Percentiles rank a stretch among this genome's conserved stretches.
Evolutionary conservation across 2,113 vertebrate genomes (phyloP).

Genomic region (Chamaea fasciata): DNA sequence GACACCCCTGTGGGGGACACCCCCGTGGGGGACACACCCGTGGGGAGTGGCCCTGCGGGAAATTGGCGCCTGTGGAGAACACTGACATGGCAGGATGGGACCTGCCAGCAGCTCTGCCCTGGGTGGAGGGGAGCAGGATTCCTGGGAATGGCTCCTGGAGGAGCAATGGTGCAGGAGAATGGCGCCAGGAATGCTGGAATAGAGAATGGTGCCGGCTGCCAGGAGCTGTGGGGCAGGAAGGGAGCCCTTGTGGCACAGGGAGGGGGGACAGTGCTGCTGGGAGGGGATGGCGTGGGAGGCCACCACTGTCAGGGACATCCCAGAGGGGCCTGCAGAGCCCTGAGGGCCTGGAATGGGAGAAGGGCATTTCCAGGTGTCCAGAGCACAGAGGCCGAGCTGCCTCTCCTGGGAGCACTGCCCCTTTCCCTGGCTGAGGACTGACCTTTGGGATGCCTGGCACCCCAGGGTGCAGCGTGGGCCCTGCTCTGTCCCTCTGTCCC

Average conservation of each 20-base stretch:
- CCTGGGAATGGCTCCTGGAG: background rate
- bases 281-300: background rate
- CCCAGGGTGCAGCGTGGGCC: background rate
- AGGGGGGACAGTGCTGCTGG: background rate
- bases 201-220: background rate
- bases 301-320: fast-evolving
- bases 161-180: fast-evolving
- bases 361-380: background rate
- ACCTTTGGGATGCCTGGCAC: background rate
- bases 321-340: background rate
- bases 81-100: background rate
- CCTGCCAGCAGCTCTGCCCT: background rate
- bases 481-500: background rate
- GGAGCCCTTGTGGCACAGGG: fast-evolving
- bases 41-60: background rate
- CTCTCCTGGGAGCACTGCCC: background rate
- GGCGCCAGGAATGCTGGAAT: background rate
- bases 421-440: background rate
- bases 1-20: background rate
- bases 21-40: background rate
- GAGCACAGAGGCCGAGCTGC: background rate
- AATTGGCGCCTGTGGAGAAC: background rate
- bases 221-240: background rate
- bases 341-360: background rate
- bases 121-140: background rate